Conservation (phyloP, 2,113 vertebrate species). For the Cephalopholis sonnerati region DNA sequence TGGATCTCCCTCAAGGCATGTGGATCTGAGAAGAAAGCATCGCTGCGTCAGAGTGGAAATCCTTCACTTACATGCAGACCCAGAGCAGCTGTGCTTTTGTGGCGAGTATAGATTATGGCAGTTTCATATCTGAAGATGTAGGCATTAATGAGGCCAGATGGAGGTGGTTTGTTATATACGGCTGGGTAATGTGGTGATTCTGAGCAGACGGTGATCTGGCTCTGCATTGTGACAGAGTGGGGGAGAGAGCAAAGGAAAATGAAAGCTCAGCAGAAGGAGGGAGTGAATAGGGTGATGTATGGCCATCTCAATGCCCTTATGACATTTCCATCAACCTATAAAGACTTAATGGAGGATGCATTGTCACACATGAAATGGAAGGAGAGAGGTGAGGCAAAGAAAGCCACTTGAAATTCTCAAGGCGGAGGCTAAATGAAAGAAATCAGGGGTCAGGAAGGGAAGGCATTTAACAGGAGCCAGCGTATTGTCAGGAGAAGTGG, state of each 20-base stretch:
- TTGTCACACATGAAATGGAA: constrained; percentile 65
- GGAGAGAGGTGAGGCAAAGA: constrained; percentile 47
- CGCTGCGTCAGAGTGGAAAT: constrained; percentile 29
- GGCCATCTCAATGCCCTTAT: constrained; percentile 64
- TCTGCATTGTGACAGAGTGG: constrained; percentile 44
- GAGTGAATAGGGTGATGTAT: constrained; percentile 74
- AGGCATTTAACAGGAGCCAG: constrained; percentile 25
- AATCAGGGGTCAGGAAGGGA: constrained; percentile 23
- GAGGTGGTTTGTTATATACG: constrained; percentile 10
- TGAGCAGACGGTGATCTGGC: constrained; percentile 29
- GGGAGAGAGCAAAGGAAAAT: constrained; percentile 47
- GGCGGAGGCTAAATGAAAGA: constrained; percentile 37
- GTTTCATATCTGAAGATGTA: constrained; percentile 35
- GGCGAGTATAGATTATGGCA: constrained; percentile 36
- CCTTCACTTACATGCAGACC: constrained; percentile 40
- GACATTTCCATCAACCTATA: constrained; percentile 75
- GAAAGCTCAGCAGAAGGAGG: constrained; percentile 71
- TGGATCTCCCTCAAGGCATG: constrained; percentile 22
- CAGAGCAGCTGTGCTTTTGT: constrained; percentile 28
- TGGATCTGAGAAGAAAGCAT: constrained; percentile 26
- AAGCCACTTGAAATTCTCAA: constrained; percentile 43
- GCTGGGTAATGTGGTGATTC: constrained; percentile 14
- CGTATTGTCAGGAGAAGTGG: constrained; percentile 42
- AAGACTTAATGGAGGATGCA: constrained; percentile 73
- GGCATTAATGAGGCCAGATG: constrained; percentile 31